Percentiles rank a stretch among this genome's conserved stretches.
phyloP scores from a whole-genome alignment of 2,888 invertebrate genomes.

The Mesorhabditis sp. region DNA sequence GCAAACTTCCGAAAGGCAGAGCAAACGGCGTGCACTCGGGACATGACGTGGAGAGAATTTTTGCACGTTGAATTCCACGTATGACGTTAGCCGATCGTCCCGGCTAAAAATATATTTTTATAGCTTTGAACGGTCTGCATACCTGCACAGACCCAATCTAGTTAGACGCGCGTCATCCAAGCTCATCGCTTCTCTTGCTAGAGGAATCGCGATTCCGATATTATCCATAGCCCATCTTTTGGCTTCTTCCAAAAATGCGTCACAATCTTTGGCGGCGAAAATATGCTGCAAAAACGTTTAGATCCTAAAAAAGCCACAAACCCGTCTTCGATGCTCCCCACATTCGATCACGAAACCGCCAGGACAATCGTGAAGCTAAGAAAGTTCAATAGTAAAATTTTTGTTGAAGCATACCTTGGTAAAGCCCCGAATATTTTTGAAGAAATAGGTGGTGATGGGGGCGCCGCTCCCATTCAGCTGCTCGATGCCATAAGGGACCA shows the following conservation, averaged over 20 bases:
- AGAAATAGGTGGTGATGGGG: constrained; percentile 24
- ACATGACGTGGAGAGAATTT: constrained; percentile 80
- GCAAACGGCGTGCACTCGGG: constrained; percentile 73
- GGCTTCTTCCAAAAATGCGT: constrained; percentile 81
- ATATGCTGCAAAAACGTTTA: constrained; percentile 34
- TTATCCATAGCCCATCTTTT: constrained; percentile 77
- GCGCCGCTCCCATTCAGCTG: constrained; percentile 63
- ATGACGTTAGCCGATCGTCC: constrained; percentile 90
- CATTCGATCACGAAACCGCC: constrained; percentile 87
- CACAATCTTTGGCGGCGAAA: constrained; percentile 77
- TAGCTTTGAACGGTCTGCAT: constrained; percentile 25
- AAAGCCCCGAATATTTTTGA: constrained; percentile 34
- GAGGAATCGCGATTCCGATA: constrained; percentile 78
- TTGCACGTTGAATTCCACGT: constrained; percentile 91
- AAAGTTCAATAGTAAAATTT: background rate
- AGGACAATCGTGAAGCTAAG: constrained; percentile 79
- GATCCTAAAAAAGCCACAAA: constrained; percentile 49
- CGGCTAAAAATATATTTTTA: constrained; percentile 68
- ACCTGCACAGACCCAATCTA: constrained; percentile 88
- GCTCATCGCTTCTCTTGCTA: constrained; percentile 77
- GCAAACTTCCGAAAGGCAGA: constrained; percentile 86
- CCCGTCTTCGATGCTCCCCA: constrained; percentile 82
- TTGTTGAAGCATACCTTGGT: constrained; percentile 18
- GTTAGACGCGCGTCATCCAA: constrained; percentile 81
- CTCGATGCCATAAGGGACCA: constrained; percentile 84